Evolutionary conservation across 2,797 vertebrate genomes (phyloP).

Genomic region (Squalus acanthias): DNA sequence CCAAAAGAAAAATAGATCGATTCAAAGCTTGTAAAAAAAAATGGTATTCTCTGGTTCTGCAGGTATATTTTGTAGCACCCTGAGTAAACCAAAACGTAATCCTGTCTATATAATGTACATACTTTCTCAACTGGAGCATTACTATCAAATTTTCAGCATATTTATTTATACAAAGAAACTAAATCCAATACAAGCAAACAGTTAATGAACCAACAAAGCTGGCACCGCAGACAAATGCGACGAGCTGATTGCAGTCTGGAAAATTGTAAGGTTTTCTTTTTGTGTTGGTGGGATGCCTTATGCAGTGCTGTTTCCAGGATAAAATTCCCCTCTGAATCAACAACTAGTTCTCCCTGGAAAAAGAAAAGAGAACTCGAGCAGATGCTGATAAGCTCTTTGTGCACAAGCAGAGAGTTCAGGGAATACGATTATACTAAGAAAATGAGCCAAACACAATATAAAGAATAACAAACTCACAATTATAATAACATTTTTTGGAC

Average conservation of each 20-base stretch:
- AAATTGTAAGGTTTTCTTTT: background rate
- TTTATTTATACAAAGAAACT: background rate
- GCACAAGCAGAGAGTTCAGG: background rate
- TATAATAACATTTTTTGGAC: background rate
- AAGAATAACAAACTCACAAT: background rate
- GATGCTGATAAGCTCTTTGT: background rate
- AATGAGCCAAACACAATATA: background rate
- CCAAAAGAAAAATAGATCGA: no score
- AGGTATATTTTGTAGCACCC: background rate
- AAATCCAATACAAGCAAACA: background rate
- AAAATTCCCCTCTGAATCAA: conserved; percentile 13
- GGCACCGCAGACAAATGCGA: background rate
- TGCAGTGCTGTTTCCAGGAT: background rate
- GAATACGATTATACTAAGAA: background rate
- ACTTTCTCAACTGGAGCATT: background rate
- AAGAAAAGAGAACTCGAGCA: background rate
- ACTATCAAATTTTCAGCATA: background rate
- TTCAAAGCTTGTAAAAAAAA: background rate
- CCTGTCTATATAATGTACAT: background rate
- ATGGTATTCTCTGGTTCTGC: background rate
- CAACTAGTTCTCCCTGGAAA: conserved; percentile 24
- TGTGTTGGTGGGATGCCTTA: background rate
- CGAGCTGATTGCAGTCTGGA: background rate
- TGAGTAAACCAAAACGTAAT: background rate
- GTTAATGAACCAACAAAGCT: background rate